Base-by-base conservation (phyloP, 2,888 invertebrate species). In the Agrochola lota region DNA sequence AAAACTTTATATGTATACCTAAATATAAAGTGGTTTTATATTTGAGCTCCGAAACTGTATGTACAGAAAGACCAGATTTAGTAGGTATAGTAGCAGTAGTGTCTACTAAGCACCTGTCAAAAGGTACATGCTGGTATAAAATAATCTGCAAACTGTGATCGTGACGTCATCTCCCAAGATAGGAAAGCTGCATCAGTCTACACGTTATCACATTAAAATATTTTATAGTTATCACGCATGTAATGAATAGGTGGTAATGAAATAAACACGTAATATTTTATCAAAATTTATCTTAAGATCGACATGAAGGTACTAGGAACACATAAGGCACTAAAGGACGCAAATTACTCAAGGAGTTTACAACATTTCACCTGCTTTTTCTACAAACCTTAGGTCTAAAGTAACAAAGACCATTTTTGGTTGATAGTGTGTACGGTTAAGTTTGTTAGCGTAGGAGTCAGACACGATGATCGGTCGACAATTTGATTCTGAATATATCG, bases 401-500 rank as follows among this genome's bases (percentile, higher is more conserved):
- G 1, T 0, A 3, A 85, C 92, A 94, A 85, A 87, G 91, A 85
- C 66, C 17, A 86, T 80, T 88, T 90, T 93, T 5, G 75, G 4
- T 52, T 83, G 71, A 59, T 57, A 52, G n/a, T 15, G 8, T 62
- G 43, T 70, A 23, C 57, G 66, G 30, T 77, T 78, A 86, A 86
- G 77, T 76, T 89, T 89, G 89, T 87, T 74, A 85, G 94, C 94
- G 96, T 96, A 93, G 95, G 95, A 91, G 95, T 92, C 75, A 84
- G 87, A 95, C 95, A 94, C 91, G 95, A 93, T 95, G 95, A 95
- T 94, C 93, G 93, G 91, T 93, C 92, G 94, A 95, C 95, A 94
- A 95, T 96, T 95, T 94, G 94, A 95, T 94, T 93, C 91, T 90
- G 90, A 95, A 96, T 95, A 95, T 95, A 95, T 95, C 91, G 95